A percentile compares a stretch with the other conserved stretches of the same genome.
Evolutionary conservation across 2,888 invertebrate genomes (phyloP).

Genomic region (Bombylius discolor): DNA sequence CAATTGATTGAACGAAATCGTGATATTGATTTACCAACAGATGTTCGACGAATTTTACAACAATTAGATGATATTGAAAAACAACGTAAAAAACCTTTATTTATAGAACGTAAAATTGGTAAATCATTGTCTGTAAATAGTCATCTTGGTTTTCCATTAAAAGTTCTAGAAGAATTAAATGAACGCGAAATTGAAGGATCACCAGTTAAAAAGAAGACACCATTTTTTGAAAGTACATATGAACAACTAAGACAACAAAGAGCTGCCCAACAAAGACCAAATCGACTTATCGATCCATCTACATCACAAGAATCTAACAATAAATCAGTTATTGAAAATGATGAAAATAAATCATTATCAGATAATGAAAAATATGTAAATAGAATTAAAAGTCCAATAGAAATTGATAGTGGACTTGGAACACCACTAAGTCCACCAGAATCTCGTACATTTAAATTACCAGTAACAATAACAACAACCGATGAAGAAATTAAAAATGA

Average conservation of each 20-base stretch:
- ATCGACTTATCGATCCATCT: slow-evolving; percentile 13
- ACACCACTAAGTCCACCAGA: slow-evolving; percentile 48
- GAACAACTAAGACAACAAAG: slow-evolving; percentile 54
- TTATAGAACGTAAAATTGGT: slow-evolving; percentile 34
- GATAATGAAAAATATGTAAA: neutral
- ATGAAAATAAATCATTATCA: neutral
- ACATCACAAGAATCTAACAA: slow-evolving; percentile 20
- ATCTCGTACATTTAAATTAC: slow-evolving; percentile 6
- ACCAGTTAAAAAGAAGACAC: slow-evolving; percentile 37
- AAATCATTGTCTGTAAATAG: slow-evolving; percentile 37
- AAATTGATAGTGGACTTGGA: slow-evolving; percentile 50
- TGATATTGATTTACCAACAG: slow-evolving; percentile 56
- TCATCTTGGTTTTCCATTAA: slow-evolving; percentile 35
- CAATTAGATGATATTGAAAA: slow-evolving; percentile 41
- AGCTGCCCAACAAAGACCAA: slow-evolving; percentile 38
- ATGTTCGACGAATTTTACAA: slow-evolving; percentile 60
- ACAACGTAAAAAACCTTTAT: slow-evolving; percentile 32
- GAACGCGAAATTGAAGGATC: slow-evolving; percentile 36
- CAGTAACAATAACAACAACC: slow-evolving; percentile 9
- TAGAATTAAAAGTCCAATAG: slow-evolving; percentile 29
- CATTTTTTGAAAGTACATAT: slow-evolving; percentile 56
- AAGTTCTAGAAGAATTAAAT: slow-evolving; percentile 36
- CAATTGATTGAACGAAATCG: slow-evolving; percentile 50
- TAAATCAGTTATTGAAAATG: neutral
- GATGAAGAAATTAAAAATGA: neutral